Evolutionary conservation across 1,140 invertebrate species (phyloP).

Genomic region (Colletes latitarsis): DNA sequence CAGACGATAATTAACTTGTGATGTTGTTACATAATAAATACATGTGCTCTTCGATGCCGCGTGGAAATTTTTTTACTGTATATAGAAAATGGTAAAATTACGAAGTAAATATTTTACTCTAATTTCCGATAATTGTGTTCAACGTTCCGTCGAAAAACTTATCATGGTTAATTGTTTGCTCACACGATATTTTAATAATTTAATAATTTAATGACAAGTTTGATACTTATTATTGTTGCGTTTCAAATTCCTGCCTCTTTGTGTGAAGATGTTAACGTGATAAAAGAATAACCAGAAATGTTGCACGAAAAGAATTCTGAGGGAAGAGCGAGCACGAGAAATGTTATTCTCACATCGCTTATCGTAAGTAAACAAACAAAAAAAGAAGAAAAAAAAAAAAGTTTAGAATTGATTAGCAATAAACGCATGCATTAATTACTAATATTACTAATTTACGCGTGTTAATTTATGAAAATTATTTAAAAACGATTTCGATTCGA

Average conservation of each 20-base stretch:
- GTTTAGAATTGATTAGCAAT: no score
- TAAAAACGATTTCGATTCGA: neutral
- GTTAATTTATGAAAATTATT: neutral
- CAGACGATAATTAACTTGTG: conserved; percentile 5
- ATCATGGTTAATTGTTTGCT: neutral
- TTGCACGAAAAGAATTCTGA: conserved; percentile 8
- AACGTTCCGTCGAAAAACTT: neutral
- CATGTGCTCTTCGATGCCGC: neutral
- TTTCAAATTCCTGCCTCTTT: neutral
- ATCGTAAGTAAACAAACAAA: conserved; percentile 61
- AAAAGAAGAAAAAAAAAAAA: no score
- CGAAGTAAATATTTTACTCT: neutral
- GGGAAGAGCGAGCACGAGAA: neutral
- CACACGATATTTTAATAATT: neutral
- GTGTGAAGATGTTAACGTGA: neutral
- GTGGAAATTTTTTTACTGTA: neutral
- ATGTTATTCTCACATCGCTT: conserved; percentile 65
- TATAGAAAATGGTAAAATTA: conserved; percentile 1
- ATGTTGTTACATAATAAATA: conserved; percentile 16
- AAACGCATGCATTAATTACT: neutral
- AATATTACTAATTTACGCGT: neutral
- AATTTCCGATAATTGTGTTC: neutral
- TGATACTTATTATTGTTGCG: no score
- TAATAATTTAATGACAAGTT: conserved; percentile 27
- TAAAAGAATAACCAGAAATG: conserved; percentile 30